These are phyloP conservation scores for Oncorhynchus keta DNA, from an alignment of 2,113 vertebrate species.

Conservation along the genomic window DNA sequence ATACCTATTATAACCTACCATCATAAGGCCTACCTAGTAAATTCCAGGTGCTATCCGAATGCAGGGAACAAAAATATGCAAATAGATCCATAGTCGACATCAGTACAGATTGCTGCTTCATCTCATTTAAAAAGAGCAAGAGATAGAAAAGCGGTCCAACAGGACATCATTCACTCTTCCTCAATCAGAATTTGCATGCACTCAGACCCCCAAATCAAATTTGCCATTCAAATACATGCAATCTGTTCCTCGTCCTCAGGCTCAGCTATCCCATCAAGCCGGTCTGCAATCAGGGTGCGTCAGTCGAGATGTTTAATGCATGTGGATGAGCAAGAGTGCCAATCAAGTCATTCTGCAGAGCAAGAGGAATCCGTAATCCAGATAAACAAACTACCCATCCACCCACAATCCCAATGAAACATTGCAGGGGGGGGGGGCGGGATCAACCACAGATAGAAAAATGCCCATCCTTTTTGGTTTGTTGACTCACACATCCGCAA, in stretches of 20 bases:
- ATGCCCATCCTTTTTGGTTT: neutral
- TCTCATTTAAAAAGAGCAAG: too few relatives aligned
- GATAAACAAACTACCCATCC: neutral
- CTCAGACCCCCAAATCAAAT: neutral
- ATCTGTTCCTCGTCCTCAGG: neutral
- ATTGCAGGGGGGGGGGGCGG: neutral
- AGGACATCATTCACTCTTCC: neutral
- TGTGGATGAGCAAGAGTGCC: neutral
- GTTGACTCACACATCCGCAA: neutral
- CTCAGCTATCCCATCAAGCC: neutral
- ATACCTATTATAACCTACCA: too few relatives aligned
- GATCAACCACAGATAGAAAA: neutral
- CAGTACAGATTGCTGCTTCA: too few relatives aligned
- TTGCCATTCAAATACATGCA: neutral
- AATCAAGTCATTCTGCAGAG: conserved; percentile 13
- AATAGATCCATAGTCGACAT: too few relatives aligned
- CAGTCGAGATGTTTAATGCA: conserved; percentile 34
- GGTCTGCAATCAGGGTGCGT: conserved; percentile 6
- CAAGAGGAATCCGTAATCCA: conserved; percentile 12
- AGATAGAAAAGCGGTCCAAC: neutral
- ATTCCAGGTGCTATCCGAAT: too few relatives aligned
- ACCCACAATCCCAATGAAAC: neutral
- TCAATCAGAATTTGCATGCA: conserved; percentile 32
- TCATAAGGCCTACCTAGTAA: too few relatives aligned
- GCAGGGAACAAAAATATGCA: too few relatives aligned